phyloP scores from a whole-genome alignment of 2,888 invertebrate genomes.

The Coenonympha glycerion region DNA sequence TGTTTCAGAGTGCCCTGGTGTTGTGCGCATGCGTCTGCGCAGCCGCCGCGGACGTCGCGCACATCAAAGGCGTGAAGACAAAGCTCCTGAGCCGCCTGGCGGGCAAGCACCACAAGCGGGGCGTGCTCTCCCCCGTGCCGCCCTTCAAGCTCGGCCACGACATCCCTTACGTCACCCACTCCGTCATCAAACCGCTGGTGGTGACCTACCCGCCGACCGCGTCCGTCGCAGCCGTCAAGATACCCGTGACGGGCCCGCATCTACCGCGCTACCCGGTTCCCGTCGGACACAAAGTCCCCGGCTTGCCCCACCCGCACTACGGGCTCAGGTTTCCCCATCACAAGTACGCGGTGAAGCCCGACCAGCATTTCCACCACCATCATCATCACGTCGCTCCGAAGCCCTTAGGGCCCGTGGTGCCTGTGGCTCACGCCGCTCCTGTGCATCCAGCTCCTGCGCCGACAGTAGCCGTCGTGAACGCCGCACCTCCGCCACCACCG shows the following conservation, averaged over 20 bases:
- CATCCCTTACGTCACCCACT: constrained; percentile 65
- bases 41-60: constrained; percentile 48
- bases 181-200: constrained; percentile 64
- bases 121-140: constrained; percentile 57
- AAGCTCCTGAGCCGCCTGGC: constrained; percentile 48
- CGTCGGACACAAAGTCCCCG: constrained; percentile 54
- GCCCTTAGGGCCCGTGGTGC: constrained; percentile 48
- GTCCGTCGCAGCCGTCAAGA: constrained; percentile 62
- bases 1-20: constrained; percentile 62
- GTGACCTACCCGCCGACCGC: constrained; percentile 68
- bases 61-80: constrained; percentile 49
- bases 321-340: constrained; percentile 57
- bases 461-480: constrained; percentile 42
- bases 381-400: constrained; percentile 61
- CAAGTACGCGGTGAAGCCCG: constrained; percentile 49
- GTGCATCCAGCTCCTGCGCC: constrained; percentile 45
- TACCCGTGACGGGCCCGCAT: constrained; percentile 54
- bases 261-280: constrained; percentile 49
- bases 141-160: constrained; percentile 69
- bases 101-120: constrained; percentile 60
- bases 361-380: constrained; percentile 64
- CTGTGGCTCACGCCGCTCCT: constrained; percentile 35
- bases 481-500: constrained; percentile 39
- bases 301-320: constrained; percentile 56
- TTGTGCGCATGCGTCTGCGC: constrained; percentile 51